Evolutionary conservation across 35 echinoderm and acorn worm genomes (phyloP).

Genomic region (Ptychodera flava): DNA sequence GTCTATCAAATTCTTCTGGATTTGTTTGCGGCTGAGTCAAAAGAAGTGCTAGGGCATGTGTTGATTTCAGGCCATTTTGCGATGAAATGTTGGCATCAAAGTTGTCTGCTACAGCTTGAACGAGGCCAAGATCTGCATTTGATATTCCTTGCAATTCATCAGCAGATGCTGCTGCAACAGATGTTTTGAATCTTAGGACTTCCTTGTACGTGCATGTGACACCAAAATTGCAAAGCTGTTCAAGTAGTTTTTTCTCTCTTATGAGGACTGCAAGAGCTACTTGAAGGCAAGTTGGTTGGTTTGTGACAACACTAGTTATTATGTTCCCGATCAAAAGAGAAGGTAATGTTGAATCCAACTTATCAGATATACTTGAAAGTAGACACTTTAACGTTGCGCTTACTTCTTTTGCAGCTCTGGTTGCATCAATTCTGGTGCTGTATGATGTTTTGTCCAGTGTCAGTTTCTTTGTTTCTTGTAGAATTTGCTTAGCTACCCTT

Average conservation of each 20-base stretch:
- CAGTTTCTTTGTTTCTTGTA: constrained; percentile 22
- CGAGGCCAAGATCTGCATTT: constrained; percentile 16
- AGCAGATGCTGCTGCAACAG: constrained; percentile 13
- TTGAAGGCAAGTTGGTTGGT: constrained; percentile 38
- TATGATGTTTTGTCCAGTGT: constrained; percentile 16
- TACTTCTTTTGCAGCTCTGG: neutral
- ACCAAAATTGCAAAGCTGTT: constrained; percentile 25
- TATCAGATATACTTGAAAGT: constrained; percentile 17
- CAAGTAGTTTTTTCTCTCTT: constrained; percentile 33
- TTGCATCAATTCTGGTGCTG: constrained; percentile 2
- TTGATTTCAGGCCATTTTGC: constrained; percentile 40
- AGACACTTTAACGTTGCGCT: constrained; percentile 20
- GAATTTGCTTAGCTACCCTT: constrained; percentile 33
- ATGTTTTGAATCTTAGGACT: constrained; percentile 29
- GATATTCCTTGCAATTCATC: constrained; percentile 16
- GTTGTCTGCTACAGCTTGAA: constrained; percentile 60
- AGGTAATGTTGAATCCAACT: constrained; percentile 32
- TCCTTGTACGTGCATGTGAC: constrained; percentile 61
- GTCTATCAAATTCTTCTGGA: neutral
- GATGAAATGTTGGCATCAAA: constrained; percentile 68
- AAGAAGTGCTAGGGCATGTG: constrained; percentile 48
- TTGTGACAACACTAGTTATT: constrained; percentile 25
- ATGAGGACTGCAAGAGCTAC: constrained; percentile 35
- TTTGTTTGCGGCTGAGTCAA: constrained; percentile 27
- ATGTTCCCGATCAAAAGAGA: constrained; percentile 44